Conservation (phyloP, 2,888 invertebrate species). For the Euproctis similis region DNA sequence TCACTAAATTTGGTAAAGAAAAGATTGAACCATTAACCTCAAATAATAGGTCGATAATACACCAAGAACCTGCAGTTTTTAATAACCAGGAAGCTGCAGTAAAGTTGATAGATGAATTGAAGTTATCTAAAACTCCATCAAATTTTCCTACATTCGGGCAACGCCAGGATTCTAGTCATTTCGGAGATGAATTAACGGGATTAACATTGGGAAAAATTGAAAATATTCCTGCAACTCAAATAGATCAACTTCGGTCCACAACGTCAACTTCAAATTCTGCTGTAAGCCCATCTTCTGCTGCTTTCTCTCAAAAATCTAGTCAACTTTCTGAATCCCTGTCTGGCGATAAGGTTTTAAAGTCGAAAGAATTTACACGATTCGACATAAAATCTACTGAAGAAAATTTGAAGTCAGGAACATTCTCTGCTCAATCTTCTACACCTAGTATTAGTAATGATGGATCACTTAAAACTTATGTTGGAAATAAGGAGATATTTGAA, state of each 20-base stretch:
- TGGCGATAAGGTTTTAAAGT: no score
- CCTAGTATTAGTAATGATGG: conserved; percentile 8
- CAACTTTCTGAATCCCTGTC: no score
- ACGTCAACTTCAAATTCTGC: neutral
- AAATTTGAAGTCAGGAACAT: no score
- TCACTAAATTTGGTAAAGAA: conserved; percentile 10
- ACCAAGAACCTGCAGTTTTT: neutral
- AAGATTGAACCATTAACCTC: conserved; percentile 17
- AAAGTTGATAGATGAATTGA: neutral
- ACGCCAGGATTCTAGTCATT: neutral
- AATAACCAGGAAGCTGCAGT: no score
- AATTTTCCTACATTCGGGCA: neutral
- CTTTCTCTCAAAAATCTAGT: neutral
- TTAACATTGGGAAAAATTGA: neutral
- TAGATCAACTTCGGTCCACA: conserved; percentile 1
- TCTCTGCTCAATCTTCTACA: conserved; percentile 8
- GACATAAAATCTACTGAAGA: no score
- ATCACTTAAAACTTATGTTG: conserved; percentile 21
- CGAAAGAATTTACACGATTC: no score
- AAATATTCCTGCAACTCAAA: neutral
- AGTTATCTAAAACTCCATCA: neutral
- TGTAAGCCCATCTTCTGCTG: no score
- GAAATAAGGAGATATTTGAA: conserved; percentile 46
- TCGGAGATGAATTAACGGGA: conserved; percentile 2
- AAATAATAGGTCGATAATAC: conserved; percentile 3